These are phyloP conservation scores for Hyles euphorbiae DNA, from an alignment of 1,140 invertebrate genomes.

Conservation along the genomic window DNA sequence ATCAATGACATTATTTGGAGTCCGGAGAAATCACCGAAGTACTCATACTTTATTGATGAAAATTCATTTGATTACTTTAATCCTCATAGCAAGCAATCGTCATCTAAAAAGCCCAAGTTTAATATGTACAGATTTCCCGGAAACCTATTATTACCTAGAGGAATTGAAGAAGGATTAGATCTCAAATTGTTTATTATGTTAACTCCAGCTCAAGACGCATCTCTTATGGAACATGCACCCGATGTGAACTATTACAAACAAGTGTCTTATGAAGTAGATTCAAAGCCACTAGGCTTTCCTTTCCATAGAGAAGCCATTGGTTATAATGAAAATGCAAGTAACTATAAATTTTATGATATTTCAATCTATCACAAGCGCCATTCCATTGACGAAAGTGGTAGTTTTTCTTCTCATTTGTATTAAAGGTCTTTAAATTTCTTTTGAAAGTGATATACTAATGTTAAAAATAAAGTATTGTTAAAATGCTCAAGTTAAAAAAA, in stretches of 20 bases:
- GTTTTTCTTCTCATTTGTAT: conserved; percentile 49
- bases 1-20: conserved; percentile 46
- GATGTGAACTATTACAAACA: conserved; percentile 21
- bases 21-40: conserved; percentile 19
- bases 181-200: conserved; percentile 55
- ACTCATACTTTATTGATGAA: conserved; percentile 5
- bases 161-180: conserved; percentile 47
- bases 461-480: too few species aligned
- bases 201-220: conserved; percentile 25
- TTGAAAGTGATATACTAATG: too few species aligned
- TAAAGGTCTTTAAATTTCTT: conserved; percentile 13
- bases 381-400: conserved; percentile 28
- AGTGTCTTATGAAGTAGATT: conserved; percentile 29
- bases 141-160: conserved; percentile 54
- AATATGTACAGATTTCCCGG: conserved; percentile 56
- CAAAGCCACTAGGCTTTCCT: conserved; percentile 55
- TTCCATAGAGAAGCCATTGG: conserved; percentile 42
- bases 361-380: conserved; percentile 48
- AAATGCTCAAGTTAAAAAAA: too few species aligned
- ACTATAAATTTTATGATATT: conserved; percentile 60
- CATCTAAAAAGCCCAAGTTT: conserved; percentile 30
- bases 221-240: conserved; percentile 17
- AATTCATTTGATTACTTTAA: not conserved
- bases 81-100: not conserved
- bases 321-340: conserved; percentile 30